Percentiles rank a stretch among this genome's conserved stretches.
These are phyloP conservation scores for Illadopsis cleaveri DNA, from an alignment of 2,113 vertebrate species.

Conservation along the genomic window DNA sequence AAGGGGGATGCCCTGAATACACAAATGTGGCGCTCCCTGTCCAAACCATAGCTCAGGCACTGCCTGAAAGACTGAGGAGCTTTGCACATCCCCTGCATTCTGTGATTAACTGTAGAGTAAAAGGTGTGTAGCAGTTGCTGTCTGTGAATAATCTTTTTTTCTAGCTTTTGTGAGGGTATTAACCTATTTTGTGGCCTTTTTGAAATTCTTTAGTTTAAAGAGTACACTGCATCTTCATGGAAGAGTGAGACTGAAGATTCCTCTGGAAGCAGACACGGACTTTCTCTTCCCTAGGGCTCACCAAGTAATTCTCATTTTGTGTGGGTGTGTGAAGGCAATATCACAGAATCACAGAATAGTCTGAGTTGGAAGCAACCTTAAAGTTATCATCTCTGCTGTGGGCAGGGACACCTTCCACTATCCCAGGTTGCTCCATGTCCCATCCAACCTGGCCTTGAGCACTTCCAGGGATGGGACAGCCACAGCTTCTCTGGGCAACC, in stretches of 20 bases:
- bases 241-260: background rate
- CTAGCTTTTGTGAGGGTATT: background rate
- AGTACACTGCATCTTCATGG: background rate
- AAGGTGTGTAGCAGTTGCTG: background rate
- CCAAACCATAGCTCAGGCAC: background rate
- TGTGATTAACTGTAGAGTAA: background rate
- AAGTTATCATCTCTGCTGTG: background rate
- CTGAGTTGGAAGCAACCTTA: background rate
- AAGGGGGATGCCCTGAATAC: background rate
- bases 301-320: background rate
- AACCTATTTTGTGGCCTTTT: background rate
- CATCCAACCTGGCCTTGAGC: background rate
- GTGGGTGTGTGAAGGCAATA: background rate
- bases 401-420: background rate
- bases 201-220: background rate
- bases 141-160: background rate
- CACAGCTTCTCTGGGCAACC: background rate
- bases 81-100: background rate
- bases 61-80: background rate
- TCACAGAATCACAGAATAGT: background rate
- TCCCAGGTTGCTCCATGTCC: background rate
- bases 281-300: background rate
- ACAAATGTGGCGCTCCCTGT: background rate
- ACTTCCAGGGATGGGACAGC: background rate
- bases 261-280: background rate